Conservation (phyloP, 2,888 invertebrate species). For the Eupelmus urozonus region DNA sequence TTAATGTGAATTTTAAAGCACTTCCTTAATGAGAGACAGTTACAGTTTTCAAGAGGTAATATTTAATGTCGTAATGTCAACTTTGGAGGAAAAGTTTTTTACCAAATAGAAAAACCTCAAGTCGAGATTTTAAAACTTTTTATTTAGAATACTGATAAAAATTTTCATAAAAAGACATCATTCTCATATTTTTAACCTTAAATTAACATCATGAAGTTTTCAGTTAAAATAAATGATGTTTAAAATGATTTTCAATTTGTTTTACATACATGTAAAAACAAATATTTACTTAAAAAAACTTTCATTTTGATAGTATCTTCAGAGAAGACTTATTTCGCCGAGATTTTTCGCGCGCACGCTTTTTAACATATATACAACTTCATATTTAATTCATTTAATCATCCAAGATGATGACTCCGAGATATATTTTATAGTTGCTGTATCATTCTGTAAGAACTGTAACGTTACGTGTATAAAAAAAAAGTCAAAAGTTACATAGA, state of each 20-base stretch:
- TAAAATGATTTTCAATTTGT: too few relatives aligned
- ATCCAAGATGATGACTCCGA: not conserved
- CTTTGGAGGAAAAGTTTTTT: conserved; percentile 4
- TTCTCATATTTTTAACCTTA: too few relatives aligned
- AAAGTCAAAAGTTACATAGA: conserved; percentile 10
- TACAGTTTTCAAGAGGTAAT: not conserved
- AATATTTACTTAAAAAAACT: not conserved
- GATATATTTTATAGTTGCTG: not conserved
- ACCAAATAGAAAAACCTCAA: too few relatives aligned
- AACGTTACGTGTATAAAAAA: not conserved
- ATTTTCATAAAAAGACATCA: too few relatives aligned
- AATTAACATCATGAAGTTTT: too few relatives aligned
- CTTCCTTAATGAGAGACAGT: not conserved
- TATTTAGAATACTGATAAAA: too few relatives aligned
- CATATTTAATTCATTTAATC: not conserved
- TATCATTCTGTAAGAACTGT: not conserved
- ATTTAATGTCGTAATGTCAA: not conserved
- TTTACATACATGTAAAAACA: too few relatives aligned
- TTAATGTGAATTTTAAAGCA: not conserved
- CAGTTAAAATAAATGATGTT: too few relatives aligned
- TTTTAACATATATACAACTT: not conserved
- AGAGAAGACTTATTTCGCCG: too few relatives aligned
- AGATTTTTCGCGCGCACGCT: not conserved
- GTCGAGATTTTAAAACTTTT: too few relatives aligned
- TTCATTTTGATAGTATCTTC: not conserved